These are phyloP conservation scores for Penaeus japonicus DNA, from an alignment of 1,140 invertebrate genomes.

Conservation along the genomic window DNA sequence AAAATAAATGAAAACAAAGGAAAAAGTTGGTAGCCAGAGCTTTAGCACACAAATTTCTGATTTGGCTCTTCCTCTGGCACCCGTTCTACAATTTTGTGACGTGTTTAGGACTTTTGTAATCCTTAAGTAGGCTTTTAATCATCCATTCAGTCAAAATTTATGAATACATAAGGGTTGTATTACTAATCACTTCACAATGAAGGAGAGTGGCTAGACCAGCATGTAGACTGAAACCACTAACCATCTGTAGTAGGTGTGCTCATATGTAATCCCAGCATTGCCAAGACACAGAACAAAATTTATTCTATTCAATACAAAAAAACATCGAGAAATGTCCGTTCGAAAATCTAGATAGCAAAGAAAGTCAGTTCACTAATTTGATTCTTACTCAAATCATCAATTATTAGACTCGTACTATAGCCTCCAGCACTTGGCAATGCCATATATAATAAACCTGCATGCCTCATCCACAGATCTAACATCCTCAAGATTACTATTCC, in stretches of 20 bases:
- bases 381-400: too few relatives aligned
- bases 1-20: background rate
- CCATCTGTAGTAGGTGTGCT: background rate
- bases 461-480: conserved; percentile 11
- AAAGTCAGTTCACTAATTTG: background rate
- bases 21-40: background rate
- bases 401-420: too few relatives aligned
- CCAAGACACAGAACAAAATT: background rate
- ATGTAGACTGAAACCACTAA: conserved; percentile 2
- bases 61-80: conserved; percentile 31
- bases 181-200: background rate
- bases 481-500: conserved; percentile 7
- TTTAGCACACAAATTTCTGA: conserved; percentile 35
- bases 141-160: background rate
- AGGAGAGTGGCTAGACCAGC: conserved; percentile 31
- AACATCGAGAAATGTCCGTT: too few relatives aligned
- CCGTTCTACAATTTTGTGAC: conserved; percentile 7
- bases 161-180: background rate
- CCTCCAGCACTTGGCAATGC: background rate
- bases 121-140: background rate
- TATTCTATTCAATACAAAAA: background rate
- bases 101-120: background rate
- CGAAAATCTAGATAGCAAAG: too few relatives aligned
- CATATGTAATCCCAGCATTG: background rate
- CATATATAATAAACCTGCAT: background rate